Evolutionary conservation across 2,113 vertebrate species (phyloP).

Genomic region (Panthera uncia): DNA sequence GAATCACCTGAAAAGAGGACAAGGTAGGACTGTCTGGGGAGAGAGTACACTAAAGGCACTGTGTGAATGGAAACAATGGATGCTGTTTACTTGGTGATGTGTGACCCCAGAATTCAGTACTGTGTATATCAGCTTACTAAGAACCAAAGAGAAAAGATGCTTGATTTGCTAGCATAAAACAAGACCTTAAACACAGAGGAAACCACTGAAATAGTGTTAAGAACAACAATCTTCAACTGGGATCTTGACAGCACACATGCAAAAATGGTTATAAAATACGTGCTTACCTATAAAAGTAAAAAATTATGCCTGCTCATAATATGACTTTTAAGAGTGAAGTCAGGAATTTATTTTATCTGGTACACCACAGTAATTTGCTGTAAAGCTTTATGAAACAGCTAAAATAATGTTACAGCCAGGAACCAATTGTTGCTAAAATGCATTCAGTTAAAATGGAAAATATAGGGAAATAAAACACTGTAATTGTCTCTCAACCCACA

Average conservation of each 20-base stretch:
- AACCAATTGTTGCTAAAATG: constrained; percentile 84
- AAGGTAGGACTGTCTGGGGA: background rate
- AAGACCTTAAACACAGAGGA: constrained; percentile 46
- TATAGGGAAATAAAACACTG: constrained; percentile 84
- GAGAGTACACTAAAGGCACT: background rate
- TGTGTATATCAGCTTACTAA: constrained; percentile 23
- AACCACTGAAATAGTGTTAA: background rate
- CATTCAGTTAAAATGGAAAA: constrained; percentile 84
- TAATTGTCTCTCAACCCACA: constrained; percentile 85
- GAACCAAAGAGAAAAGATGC: background rate
- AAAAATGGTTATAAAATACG: background rate
- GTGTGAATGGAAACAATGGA: background rate
- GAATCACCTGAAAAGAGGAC: constrained; percentile 24
- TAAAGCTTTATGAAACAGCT: constrained; percentile 84
- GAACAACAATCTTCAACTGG: background rate
- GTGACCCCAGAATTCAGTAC: constrained; percentile 9
- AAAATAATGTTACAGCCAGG: constrained; percentile 84
- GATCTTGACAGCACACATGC: constrained; percentile 37
- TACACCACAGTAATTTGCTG: constrained; percentile 82
- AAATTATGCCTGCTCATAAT: constrained; percentile 67
- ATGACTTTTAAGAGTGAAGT: constrained; percentile 77
- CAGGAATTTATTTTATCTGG: constrained; percentile 81
- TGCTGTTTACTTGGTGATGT: background rate
- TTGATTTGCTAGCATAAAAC: background rate
- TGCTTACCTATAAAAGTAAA: constrained; percentile 66